Percentiles rank a stretch among this genome's conserved stretches.
phyloP scores from a whole-genome alignment of 2,113 vertebrate genomes.

The Cochlearius cochlearius region DNA sequence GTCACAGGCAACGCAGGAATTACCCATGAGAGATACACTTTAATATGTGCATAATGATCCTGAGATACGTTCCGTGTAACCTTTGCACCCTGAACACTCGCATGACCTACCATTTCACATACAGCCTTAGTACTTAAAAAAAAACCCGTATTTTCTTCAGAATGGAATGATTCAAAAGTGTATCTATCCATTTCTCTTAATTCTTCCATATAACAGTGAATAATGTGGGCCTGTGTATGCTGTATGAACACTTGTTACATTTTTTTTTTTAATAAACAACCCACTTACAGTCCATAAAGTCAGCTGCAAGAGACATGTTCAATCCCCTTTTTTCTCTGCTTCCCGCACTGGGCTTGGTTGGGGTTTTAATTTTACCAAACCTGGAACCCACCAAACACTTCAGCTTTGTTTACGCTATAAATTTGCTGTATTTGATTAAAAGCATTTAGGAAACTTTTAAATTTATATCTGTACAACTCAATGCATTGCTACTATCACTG shows the following conservation, averaged over 20 bases:
- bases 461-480: background rate
- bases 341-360: background rate
- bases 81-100: background rate
- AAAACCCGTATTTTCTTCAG: rapidly evolving
- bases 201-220: background rate
- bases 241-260: background rate
- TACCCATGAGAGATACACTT: background rate
- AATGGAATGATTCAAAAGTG: background rate
- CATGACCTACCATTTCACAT: background rate
- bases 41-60: background rate
- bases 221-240: background rate
- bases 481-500: background rate
- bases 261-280: background rate
- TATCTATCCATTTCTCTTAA: background rate
- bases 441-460: background rate
- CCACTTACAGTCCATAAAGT: background rate
- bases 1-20: background rate
- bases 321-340: rapidly evolving
- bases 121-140: background rate
- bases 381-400: background rate
- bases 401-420: background rate
- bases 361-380: background rate
- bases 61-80: background rate
- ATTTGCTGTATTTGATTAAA: background rate
- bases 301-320: rapidly evolving